These are phyloP conservation scores for Trematomus bernacchii DNA, from an alignment of 2,797 vertebrate genomes.

Conservation along the genomic window DNA sequence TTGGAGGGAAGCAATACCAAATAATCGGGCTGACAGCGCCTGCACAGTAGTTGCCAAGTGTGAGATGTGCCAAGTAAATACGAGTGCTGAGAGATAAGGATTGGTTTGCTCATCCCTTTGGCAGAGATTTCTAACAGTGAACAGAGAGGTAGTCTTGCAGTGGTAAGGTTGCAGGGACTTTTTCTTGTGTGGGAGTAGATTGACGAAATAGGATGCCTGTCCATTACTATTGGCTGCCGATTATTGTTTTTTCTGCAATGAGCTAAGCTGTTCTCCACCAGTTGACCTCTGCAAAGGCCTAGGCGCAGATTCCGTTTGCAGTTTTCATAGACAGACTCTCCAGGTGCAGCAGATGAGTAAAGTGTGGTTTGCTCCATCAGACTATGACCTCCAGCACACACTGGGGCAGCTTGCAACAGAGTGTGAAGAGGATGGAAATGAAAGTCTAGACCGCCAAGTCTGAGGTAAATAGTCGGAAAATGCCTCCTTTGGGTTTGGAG, in stretches of 20 bases:
- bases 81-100: neutral
- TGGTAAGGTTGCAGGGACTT: neutral
- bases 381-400: conserved; percentile 31
- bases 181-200: neutral
- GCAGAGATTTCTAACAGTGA: conserved; percentile 1
- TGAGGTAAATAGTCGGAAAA: conserved; percentile 3
- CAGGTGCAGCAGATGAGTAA: conserved; percentile 36
- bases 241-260: neutral
- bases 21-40: neutral
- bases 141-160: neutral
- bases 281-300: neutral
- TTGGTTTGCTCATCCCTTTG: neutral
- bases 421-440: conserved; percentile 37
- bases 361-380: conserved; percentile 30
- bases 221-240: neutral
- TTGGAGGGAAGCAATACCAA: neutral
- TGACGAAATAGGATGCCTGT: neutral
- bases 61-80: neutral
- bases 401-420: conserved; percentile 24
- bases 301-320: conserved; percentile 1
- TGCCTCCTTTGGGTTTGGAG: neutral
- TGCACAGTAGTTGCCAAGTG: neutral
- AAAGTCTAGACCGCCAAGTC: conserved; percentile 22
- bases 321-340: conserved; percentile 13
- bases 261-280: neutral